Base-by-base conservation (phyloP, 2,888 invertebrate genomes). In the Nomada fucata region DNA sequence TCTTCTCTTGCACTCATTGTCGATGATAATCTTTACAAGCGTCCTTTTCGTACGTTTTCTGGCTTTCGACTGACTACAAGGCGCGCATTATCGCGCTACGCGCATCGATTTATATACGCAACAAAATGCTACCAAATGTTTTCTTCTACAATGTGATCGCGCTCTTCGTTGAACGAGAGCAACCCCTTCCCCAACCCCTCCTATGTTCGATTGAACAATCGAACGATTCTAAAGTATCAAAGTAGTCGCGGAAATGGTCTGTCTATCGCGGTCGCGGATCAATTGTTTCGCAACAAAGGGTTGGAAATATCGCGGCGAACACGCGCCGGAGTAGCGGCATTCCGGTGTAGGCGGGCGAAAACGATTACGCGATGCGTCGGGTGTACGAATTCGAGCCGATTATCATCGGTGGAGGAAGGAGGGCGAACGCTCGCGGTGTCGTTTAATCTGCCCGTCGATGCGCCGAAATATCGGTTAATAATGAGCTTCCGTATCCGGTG, bases 381-480 rank as follows among this genome's bases (percentile, higher is more conserved):
- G 57, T 23, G 44, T 60, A 26, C 60, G 70, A 69, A 73, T 79
- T 67, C 57, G 61, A 59, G 36, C 60, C 69, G 84, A 80, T 74
- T 76, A 80, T 63, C 73, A 80, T 63, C 73, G 68, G 52, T 68
- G 52, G 69, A 67, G 65, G 70, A 20, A 80, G 72, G 50, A 75
- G 53, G 55, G 83, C 82, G 83, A 85, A 85, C 82, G 80, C 7
- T 75, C 78, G 83, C 65, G 73, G 76, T 69, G 72, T 82, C 83
- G 81, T 83, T 88, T 80, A 83, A 80, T 79, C 79, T 55, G 75
- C 76, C 80, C 76, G 78, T 78, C 83, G 75, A 72, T 79, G 86
- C 82, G 81, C 80, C 86, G 86, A 85, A 82, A 87, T 87, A 83
- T 85, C 82, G 83, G 79, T 84, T 85, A 83, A 87, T 87, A 86